A percentile compares a stretch with the other conserved stretches of the same genome.
These are phyloP conservation scores for Trachelus tabidus DNA, from an alignment of 2,888 invertebrate species.

Conservation along the genomic window DNA sequence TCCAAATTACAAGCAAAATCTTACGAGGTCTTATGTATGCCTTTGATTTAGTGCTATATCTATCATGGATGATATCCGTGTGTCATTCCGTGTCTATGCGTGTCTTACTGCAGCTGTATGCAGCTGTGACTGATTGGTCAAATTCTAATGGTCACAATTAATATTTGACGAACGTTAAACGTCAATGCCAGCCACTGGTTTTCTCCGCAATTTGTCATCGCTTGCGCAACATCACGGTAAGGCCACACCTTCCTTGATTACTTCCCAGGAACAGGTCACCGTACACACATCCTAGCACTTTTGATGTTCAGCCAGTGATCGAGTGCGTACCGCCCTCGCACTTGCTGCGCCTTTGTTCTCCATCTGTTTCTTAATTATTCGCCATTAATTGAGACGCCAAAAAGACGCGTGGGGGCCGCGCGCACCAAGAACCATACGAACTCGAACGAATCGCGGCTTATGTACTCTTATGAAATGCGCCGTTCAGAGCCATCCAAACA, in stretches of 20 bases:
- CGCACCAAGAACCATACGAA: background rate
- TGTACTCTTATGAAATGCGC: background rate
- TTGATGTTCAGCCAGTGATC: background rate
- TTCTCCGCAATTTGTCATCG: constrained; percentile 18
- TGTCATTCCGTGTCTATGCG: no score
- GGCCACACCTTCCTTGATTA: constrained; percentile 15
- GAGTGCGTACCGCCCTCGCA: constrained; percentile 16
- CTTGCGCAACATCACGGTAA: constrained; percentile 9
- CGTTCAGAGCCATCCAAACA: background rate
- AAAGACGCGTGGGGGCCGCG: background rate
- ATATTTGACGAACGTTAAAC: background rate
- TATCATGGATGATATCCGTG: no score
- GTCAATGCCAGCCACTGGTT: constrained; percentile 15
- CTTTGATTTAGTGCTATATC: background rate
- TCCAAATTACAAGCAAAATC: background rate
- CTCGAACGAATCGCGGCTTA: background rate
- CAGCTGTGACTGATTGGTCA: no score
- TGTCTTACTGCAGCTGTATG: no score
- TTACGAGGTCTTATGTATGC: background rate
- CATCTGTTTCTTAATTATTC: constrained; percentile 13
- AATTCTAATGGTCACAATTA: background rate
- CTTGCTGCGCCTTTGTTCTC: constrained; percentile 7
- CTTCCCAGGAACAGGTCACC: background rate
- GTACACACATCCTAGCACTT: background rate
- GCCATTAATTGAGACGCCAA: constrained; percentile 16